Evolutionary conservation across 2,888 invertebrate genomes (phyloP).

Genomic region (Meloe dianella): DNA sequence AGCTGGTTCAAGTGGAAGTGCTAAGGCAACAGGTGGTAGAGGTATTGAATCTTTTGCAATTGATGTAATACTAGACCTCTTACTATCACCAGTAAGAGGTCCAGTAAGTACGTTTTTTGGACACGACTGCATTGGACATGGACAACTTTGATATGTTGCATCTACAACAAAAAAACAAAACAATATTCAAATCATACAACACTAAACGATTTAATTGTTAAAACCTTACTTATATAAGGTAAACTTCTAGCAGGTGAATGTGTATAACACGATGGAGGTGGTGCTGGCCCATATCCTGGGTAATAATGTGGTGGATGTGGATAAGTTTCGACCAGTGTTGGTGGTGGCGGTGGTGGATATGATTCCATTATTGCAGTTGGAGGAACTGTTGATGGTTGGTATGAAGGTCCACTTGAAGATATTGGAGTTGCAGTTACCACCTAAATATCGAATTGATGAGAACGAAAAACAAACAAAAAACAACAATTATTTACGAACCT

Average conservation of each 20-base stretch:
- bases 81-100: slow-evolving; percentile 97
- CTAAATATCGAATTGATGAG: too few species aligned
- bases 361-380: slow-evolving; percentile 52
- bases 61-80: slow-evolving; percentile 62
- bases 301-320: slow-evolving; percentile 62
- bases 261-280: slow-evolving; percentile 64
- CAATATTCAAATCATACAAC: slow-evolving; percentile 9
- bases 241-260: slow-evolving; percentile 68
- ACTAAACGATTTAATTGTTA: slow-evolving; percentile 17
- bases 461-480: slow-evolving; percentile 17
- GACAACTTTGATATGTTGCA: slow-evolving; percentile 74
- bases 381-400: slow-evolving; percentile 56
- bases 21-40: slow-evolving; percentile 61
- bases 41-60: slow-evolving; percentile 58
- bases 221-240: slow-evolving; percentile 69
- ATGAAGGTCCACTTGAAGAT: slow-evolving; percentile 53
- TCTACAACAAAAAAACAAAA: slow-evolving; percentile 49
- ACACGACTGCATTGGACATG: slow-evolving; percentile 93
- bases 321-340: slow-evolving; percentile 59
- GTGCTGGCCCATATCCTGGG: slow-evolving; percentile 61
- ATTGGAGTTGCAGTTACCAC: slow-evolving; percentile 55
- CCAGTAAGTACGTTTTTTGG: slow-evolving; percentile 99
- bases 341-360: slow-evolving; percentile 57
- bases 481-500: slow-evolving; percentile 39
- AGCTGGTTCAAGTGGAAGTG: slow-evolving; percentile 61